Base-by-base conservation (phyloP, 92 coral and sea anemone species). In the Palythoa heliodiscus region DNA sequence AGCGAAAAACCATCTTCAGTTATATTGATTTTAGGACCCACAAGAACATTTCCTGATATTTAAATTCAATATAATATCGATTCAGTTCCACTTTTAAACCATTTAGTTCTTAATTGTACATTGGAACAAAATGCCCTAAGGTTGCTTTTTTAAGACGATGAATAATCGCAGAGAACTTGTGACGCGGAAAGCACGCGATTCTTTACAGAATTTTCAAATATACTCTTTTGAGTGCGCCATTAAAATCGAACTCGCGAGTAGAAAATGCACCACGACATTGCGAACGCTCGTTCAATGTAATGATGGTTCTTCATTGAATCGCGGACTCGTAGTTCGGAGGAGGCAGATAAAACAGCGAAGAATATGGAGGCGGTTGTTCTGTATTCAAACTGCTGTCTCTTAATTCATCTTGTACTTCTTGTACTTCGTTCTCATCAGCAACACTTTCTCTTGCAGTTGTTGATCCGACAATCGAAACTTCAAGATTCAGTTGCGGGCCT, bases 271-370 rank as follows among this genome's bases (percentile, higher is more conserved):
- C 24, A 55, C 19, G 11, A 12, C 69, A 19, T 24, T 43, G 5
- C 50, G 50, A 63, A 7, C 11, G 69, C 5, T 61, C 1, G 19
- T 61, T 16, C 20, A 16, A 7, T 16, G 37, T 22, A 15, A 19
- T 78, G 16, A 16, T 38, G 29, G 6, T 52, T 66, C 11, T 16
- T 80, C 63, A 80, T 47, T 63, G 84, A 64, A 64, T 66, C 2
- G 84, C 84, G 13, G 38, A 23, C 38, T 80, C 84, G 50, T 80
- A 80, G 23, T 40, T 38, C 24, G 84, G 84, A 10, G 84, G 84
- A 7, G 84, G 84, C 1, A 60, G 17, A 48, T 80, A 80, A 48
- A 80, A 80, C 2, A 80, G 47, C 17, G 84, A 66, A 0, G 84
- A 80, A 5, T 80, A 80, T 35, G 84, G 63, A 13, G 84, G 84